These are phyloP conservation scores for Chaunax sp. DNA, from an alignment of 2,797 vertebrate species.

Conservation along the genomic window DNA sequence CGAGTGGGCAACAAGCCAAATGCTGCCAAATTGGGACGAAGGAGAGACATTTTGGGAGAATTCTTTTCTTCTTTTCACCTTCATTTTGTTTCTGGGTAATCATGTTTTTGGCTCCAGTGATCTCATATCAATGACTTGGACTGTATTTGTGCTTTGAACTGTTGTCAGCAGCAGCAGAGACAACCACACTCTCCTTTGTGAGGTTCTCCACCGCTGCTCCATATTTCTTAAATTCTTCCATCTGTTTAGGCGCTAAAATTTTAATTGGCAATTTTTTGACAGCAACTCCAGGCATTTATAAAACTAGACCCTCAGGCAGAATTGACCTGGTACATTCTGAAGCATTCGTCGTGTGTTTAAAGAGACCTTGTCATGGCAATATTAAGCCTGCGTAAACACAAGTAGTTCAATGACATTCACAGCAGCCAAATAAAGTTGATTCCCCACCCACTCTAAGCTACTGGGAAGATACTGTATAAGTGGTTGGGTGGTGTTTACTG, in stretches of 20 bases:
- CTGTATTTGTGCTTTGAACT: slow-evolving; percentile 39
- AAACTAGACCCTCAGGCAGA: slow-evolving; percentile 49
- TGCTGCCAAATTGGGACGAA: slow-evolving; percentile 83
- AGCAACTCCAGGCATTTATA: slow-evolving; percentile 34
- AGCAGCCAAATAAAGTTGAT: slow-evolving; percentile 79
- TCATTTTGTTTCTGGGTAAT: slow-evolving; percentile 70
- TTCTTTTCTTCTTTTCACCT: slow-evolving; percentile 73
- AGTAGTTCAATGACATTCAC: slow-evolving; percentile 81
- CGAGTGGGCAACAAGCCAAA: slow-evolving; percentile 84
- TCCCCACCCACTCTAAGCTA: slow-evolving; percentile 77
- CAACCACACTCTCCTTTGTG: slow-evolving; percentile 17
- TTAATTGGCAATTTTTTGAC: slow-evolving; percentile 27
- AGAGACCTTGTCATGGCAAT: slow-evolving; percentile 72
- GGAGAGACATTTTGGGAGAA: slow-evolving; percentile 79
- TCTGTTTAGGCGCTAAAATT: slow-evolving; percentile 25
- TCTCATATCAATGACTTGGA: slow-evolving; percentile 61
- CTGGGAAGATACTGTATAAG: slow-evolving; percentile 74
- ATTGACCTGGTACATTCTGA: slow-evolving; percentile 60
- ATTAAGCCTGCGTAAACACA: slow-evolving; percentile 78
- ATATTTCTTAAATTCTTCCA: slow-evolving; percentile 16
- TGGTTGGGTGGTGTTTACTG: slow-evolving; percentile 78
- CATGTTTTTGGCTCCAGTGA: slow-evolving; percentile 68
- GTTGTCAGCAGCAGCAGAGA: slow-evolving; percentile 48
- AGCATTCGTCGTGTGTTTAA: slow-evolving; percentile 61
- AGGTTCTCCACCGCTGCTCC: slow-evolving; percentile 15